A percentile compares a stretch with the other conserved stretches of the same genome.
phyloP scores from a whole-genome alignment of 2,113 vertebrate species.

The mouse (Mus musculus) region GRCm39 chr16:37625001-37625500 shows the following conservation, averaged over 20 bases:
- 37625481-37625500: background rate
- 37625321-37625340: conserved; percentile 70
- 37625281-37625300: conserved; percentile 58
- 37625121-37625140: background rate
- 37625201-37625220: background rate
- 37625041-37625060: conserved; percentile 27
- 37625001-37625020: background rate
- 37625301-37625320: conserved; percentile 1
- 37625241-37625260: conserved; percentile 58
- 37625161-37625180: background rate
- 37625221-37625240: conserved; percentile 65
- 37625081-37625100: conserved; percentile 5
- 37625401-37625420: background rate
- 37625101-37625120: background rate
- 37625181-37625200: conserved; percentile 46
- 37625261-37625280: conserved; percentile 36
- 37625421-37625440: background rate
- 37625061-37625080: background rate
- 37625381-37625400: background rate
- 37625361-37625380: background rate
- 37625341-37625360: conserved; percentile 60
- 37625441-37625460: background rate
- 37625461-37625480: background rate
- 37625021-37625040: background rate
- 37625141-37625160: background rate